A percentile compares a stretch with the other conserved stretches of the same genome.
Conservation (phyloP, 2,797 vertebrate species). For the Linurgus olivaceus region DNA sequence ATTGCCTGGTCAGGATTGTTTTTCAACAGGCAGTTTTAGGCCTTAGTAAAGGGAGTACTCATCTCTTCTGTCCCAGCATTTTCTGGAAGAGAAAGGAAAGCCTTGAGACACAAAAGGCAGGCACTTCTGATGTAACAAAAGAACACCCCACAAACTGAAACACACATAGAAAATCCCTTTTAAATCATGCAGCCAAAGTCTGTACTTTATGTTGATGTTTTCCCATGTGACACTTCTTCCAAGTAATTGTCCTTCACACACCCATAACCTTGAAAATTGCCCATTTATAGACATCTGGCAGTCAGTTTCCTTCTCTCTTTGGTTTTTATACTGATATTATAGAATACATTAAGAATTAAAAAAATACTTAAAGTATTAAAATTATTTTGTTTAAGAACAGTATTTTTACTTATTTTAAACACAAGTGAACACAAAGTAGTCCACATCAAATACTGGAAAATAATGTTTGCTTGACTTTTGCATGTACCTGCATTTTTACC, state of each 20-base stretch:
- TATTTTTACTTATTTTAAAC: not conserved
- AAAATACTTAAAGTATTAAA: not conserved
- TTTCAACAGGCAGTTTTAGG: slow-evolving; percentile 81
- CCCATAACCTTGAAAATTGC: not conserved
- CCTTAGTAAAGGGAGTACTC: slow-evolving; percentile 80
- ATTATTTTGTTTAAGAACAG: not conserved
- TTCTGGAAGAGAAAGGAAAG: slow-evolving; percentile 78
- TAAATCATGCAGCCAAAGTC: not conserved
- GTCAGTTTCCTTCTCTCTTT: not conserved
- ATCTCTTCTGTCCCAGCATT: slow-evolving; percentile 88
- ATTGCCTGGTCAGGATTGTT: slow-evolving; percentile 87
- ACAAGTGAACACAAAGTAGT: not conserved
- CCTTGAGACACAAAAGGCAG: not conserved
- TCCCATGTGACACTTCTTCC: fast-evolving
- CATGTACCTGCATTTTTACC: not conserved
- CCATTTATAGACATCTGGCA: not conserved
- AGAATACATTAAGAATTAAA: not conserved
- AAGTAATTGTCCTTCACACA: not conserved
- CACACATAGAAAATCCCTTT: fast-evolving
- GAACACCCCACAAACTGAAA: not conserved
- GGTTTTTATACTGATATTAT: not conserved
- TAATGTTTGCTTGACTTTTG: not conserved
- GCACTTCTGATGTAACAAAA: not conserved
- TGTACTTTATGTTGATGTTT: not conserved
- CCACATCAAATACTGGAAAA: not conserved